These are phyloP conservation scores for Heliconius charithonia DNA, from an alignment of 2,888 invertebrate species.

Conservation along the genomic window DNA sequence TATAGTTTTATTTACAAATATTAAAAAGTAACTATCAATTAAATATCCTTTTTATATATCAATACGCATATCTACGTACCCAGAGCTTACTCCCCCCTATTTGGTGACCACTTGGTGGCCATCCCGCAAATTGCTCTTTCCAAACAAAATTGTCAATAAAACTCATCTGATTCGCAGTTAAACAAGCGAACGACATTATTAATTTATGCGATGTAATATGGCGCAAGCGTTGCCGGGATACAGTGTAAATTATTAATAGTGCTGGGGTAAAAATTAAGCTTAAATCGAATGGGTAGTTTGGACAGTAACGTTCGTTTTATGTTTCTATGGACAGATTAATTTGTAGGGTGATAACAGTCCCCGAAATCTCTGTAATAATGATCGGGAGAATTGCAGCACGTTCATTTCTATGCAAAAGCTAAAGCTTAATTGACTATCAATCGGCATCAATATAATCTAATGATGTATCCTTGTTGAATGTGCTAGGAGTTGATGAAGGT, in stretches of 20 bases:
- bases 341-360: slow-evolving; percentile 66
- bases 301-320: slow-evolving; percentile 78
- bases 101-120: slow-evolving; percentile 81
- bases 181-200: slow-evolving; percentile 83
- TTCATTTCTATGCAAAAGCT: slow-evolving; percentile 16
- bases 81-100: slow-evolving; percentile 62
- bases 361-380: slow-evolving; percentile 53
- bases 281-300: slow-evolving; percentile 82
- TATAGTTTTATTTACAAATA: background rate
- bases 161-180: slow-evolving; percentile 84
- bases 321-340: slow-evolving; percentile 78
- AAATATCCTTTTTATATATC: slow-evolving; percentile 37
- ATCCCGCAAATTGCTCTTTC: slow-evolving; percentile 83
- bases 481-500: slow-evolving; percentile 43
- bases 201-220: slow-evolving; percentile 84
- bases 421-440: slow-evolving; percentile 1
- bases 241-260: slow-evolving; percentile 83
- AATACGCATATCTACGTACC: slow-evolving; percentile 45
- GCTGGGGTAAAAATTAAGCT: slow-evolving; percentile 83
- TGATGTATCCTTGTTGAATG: background rate
- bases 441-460: background rate
- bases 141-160: slow-evolving; percentile 84
- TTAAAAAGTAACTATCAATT: slow-evolving; percentile 11
- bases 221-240: slow-evolving; percentile 81
- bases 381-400: slow-evolving; percentile 38